Evolutionary conservation across 2,113 vertebrate genomes (phyloP).

Genomic region (Eclectus roratus): DNA sequence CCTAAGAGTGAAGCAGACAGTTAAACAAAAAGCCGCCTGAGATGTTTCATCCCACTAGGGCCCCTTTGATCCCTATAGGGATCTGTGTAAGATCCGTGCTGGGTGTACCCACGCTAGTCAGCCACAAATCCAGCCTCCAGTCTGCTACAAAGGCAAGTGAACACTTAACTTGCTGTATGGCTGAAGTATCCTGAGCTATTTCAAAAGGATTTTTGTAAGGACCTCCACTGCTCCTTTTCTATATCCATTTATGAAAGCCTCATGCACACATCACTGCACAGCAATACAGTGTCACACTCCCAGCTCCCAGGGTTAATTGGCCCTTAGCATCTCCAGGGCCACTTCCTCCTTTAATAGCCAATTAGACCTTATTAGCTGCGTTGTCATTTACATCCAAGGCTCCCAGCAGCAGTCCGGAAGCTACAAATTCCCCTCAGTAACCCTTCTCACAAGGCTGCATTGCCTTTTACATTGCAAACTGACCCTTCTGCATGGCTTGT

Average conservation of each 20-base stretch:
- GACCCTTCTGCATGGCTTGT: background rate
- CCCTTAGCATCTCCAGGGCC: constrained; percentile 47
- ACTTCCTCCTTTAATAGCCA: constrained; percentile 68
- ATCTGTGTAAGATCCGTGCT: fast-evolving
- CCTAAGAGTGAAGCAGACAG: background rate
- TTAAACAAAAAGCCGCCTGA: background rate
- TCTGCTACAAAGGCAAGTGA: fast-evolving
- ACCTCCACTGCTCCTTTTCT: background rate
- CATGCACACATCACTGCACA: constrained; percentile 29
- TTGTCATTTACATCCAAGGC: constrained; percentile 60
- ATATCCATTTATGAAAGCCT: background rate
- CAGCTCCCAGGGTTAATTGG: constrained; percentile 65
- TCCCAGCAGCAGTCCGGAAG: constrained; percentile 37
- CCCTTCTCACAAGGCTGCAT: background rate
- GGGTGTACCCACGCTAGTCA: fast-evolving
- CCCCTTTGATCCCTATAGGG: background rate
- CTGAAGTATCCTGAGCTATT: fast-evolving
- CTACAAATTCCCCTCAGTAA: background rate
- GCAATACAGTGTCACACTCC: background rate
- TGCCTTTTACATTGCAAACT: fast-evolving
- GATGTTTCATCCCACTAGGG: background rate
- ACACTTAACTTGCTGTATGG: background rate
- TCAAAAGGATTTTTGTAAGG: background rate
- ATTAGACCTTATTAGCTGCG: constrained; percentile 71
- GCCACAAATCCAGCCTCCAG: background rate